Evolutionary conservation across 2,797 vertebrate genomes (phyloP).

Genomic region (Acipenser oxyrinchus): DNA sequence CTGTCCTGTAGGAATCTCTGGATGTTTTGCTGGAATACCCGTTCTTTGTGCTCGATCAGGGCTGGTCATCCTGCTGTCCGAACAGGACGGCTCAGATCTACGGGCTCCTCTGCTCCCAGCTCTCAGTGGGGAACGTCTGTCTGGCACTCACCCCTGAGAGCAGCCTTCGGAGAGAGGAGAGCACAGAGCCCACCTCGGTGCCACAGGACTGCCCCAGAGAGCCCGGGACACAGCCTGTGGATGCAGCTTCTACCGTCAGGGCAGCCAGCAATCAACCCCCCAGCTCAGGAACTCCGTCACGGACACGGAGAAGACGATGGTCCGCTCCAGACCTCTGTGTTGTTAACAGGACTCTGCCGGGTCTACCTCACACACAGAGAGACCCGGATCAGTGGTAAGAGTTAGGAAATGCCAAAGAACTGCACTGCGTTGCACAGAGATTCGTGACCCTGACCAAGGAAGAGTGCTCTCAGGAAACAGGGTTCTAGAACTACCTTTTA

Average conservation of each 20-base stretch:
- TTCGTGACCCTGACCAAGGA: constrained; percentile 5
- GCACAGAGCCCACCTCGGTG: constrained; percentile 12
- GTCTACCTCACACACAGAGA: constrained; percentile 40
- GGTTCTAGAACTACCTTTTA: neutral
- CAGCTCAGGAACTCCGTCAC: neutral
- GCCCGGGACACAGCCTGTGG: neutral
- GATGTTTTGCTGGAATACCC: constrained; percentile 62
- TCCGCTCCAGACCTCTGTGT: constrained; percentile 48
- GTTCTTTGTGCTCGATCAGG: constrained; percentile 54
- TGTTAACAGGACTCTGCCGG: neutral
- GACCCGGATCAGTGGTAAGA: constrained; percentile 61
- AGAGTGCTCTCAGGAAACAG: constrained; percentile 12
- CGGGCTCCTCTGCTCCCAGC: constrained; percentile 56
- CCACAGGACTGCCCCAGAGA: constrained; percentile 9
- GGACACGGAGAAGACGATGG: constrained; percentile 44
- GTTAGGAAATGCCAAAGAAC: constrained; percentile 3
- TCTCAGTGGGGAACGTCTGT: constrained; percentile 59
- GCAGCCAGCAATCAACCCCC: constrained; percentile 2
- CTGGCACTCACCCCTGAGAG: constrained; percentile 53
- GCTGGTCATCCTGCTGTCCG: constrained; percentile 65
- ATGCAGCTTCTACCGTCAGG: neutral
- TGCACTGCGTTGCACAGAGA: constrained; percentile 6
- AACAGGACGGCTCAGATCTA: constrained; percentile 51
- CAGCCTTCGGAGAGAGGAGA: too few relatives aligned
- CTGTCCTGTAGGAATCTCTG: constrained; percentile 48